Conservation (phyloP, 1,140 invertebrate species). For the Goniozus legneri region DNA sequence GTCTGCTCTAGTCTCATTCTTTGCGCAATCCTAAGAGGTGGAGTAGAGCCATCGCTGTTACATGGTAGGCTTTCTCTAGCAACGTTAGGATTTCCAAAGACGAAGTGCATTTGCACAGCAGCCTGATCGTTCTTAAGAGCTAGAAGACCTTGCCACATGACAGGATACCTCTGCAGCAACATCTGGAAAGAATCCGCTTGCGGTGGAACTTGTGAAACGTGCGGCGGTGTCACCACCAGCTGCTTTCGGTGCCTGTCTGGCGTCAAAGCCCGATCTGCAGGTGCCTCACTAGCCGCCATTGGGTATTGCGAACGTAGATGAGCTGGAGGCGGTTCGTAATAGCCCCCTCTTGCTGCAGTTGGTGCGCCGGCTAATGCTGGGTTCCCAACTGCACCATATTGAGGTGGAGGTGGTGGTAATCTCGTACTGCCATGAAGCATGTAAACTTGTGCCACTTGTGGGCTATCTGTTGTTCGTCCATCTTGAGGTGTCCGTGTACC, state of each 20-base stretch:
- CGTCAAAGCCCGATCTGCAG: conserved; percentile 53
- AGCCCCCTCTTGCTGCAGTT: conserved; percentile 41
- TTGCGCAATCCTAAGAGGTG: conserved; percentile 87
- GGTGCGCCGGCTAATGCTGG: conserved; percentile 31
- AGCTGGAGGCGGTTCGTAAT: conserved; percentile 65
- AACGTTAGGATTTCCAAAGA: conserved; percentile 87
- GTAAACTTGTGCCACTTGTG: conserved; percentile 69
- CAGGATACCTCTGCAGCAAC: conserved; percentile 80
- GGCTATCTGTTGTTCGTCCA: conserved; percentile 72
- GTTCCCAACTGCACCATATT: conserved; percentile 37
- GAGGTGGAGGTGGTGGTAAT: conserved; percentile 48
- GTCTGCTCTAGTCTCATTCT: conserved; percentile 92
- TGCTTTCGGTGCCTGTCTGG: conserved; percentile 57
- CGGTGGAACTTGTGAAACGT: conserved; percentile 69
- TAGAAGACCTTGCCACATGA: conserved; percentile 94
- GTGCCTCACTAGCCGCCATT: conserved; percentile 52
- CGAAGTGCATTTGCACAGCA: conserved; percentile 97
- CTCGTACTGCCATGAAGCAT: conserved; percentile 52
- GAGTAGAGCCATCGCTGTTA: conserved; percentile 74
- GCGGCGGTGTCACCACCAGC: conserved; percentile 66
- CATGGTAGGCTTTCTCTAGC: conserved; percentile 78
- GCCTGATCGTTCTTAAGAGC: conserved; percentile 95
- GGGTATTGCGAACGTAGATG: conserved; percentile 55
- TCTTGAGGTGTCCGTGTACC: conserved; percentile 66
- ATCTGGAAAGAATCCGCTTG: conserved; percentile 77